Percentiles rank a stretch among this genome's conserved stretches.
Conservation (phyloP, 1,140 invertebrate genomes). For the Periplaneta americana region DNA sequence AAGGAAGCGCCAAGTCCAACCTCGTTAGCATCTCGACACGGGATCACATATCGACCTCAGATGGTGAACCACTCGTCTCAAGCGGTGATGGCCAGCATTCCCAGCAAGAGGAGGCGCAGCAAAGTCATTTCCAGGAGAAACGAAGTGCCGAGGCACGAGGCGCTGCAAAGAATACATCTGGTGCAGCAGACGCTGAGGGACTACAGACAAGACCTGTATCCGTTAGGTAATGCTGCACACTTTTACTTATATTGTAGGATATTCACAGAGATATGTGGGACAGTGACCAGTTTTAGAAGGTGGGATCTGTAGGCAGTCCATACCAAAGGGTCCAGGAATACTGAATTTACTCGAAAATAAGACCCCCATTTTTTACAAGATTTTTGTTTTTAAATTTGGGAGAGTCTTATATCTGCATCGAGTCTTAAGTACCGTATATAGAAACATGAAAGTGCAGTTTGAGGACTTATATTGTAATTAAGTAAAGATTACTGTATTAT, state of each 20-base stretch:
- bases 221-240: constrained; percentile 33
- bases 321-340: no score
- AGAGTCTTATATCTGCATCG: no score
- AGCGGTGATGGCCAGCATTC: neutral
- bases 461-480: no score
- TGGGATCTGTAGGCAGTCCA: no score
- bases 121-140: neutral
- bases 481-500: no score
- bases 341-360: no score
- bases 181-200: constrained; percentile 24
- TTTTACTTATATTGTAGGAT: neutral
- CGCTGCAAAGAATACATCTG: constrained; percentile 28
- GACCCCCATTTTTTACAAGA: no score
- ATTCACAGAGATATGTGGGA: no score
- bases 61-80: neutral
- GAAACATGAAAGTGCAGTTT: no score
- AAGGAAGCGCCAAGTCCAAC: neutral
- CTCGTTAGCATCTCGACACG: neutral
- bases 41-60: neutral
- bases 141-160: constrained; percentile 25
- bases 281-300: no score
- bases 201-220: constrained; percentile 34
- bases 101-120: neutral
- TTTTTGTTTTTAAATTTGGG: no score
- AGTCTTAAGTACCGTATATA: no score